Conservation (phyloP, 2,888 invertebrate species). For the Meiosimyza platycephala region DNA sequence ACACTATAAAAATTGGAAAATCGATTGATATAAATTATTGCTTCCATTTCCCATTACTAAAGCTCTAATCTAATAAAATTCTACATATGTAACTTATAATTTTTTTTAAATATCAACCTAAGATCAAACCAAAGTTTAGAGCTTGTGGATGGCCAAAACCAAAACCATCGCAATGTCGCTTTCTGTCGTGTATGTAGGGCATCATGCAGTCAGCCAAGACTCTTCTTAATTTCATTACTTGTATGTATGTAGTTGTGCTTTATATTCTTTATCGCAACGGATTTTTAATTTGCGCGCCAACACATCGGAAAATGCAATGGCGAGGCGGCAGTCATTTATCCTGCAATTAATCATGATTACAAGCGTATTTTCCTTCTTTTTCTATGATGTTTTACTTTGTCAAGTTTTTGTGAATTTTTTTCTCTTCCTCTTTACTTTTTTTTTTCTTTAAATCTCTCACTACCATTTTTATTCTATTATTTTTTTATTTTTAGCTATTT, state of each 20-base stretch:
- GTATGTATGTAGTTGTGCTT: neutral
- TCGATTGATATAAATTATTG: no score
- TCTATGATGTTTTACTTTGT: conserved; percentile 34
- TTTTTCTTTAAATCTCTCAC: conserved; percentile 40
- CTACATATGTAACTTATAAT: no score
- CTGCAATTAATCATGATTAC: conserved; percentile 66
- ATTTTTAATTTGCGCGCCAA: conserved; percentile 52
- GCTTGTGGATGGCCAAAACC: no score
- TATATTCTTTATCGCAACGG: conserved; percentile 5
- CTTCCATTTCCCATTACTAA: no score
- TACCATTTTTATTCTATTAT: conserved; percentile 27
- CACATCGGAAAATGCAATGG: conserved; percentile 37
- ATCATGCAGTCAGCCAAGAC: no score
- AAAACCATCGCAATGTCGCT: no score
- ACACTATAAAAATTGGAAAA: no score
- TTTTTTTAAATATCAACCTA: no score
- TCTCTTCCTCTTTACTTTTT: conserved; percentile 39
- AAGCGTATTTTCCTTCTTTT: conserved; percentile 47
- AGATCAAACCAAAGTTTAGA: no score
- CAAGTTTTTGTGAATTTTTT: conserved; percentile 33
- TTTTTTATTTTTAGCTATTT: conserved; percentile 38
- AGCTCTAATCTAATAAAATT: no score
- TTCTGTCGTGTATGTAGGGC: no score
- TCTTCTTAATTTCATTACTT: neutral
- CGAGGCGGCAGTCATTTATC: conserved; percentile 61